Base-by-base conservation (phyloP, 2,888 invertebrate species). In the Acleris literana region DNA sequence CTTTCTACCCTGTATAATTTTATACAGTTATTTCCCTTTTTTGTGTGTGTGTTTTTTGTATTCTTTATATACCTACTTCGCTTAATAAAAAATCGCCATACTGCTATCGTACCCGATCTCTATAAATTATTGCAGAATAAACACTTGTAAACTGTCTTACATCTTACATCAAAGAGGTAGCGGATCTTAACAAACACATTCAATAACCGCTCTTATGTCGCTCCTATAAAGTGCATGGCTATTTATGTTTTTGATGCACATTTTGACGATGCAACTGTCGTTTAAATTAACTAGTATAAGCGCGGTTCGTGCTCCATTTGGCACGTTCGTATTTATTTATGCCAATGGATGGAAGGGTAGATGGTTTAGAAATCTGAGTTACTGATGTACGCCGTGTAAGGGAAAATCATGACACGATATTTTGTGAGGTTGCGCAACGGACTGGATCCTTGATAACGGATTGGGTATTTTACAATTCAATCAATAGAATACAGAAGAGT, bases 351-450 rank as follows among this genome's bases (percentile, higher is more conserved):
- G 74, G 84, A 80, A 81, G 53, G 44, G 79, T 39, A 81, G 80
- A 80, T 85, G 85, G 84, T 88, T 86, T 85, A 83, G 82, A 81
- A 85, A 88, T 88, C 88, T 85, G 90, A 90, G 88, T 87, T 87
- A 85, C 82, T 77, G 77, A 69, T 76, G 77, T 75, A 74, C 72
- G 68, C 72, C 76, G 74, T 72, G 74, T 72, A 72, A 75, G 73
- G 77, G 77, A 79, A 75, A 75, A 76, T 76, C 52, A 68, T 74
- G 65, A 71, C 73, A 71, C 73, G 77, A 74, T 72, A 73, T 69
- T 70, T 60, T 48, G 54, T 62, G 63, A 63, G 68, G 68, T 74
- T 74, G 68, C 69, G 70, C 70, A 73, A 74, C 62, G 20, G 55
- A 39, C 13, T 39, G 39, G 39, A 39, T 13, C 13, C 39, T 13